A percentile compares a stretch with the other conserved stretches of the same genome.
These are phyloP conservation scores for Ceyx cyanopectus DNA, from an alignment of 2,113 vertebrate species.

Conservation along the genomic window DNA sequence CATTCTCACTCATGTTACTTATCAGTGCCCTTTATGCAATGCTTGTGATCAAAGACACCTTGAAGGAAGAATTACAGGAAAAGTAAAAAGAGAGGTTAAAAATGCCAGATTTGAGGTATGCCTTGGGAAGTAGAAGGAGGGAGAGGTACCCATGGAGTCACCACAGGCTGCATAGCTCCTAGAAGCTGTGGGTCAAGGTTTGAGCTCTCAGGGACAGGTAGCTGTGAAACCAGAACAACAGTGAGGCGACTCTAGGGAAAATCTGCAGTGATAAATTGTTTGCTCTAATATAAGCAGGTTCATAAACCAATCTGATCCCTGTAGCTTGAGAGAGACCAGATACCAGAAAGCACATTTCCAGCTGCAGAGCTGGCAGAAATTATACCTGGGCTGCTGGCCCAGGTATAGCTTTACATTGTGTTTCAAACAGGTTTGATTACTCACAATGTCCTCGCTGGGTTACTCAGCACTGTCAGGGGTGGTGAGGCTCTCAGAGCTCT, in stretches of 20 bases:
- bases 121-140: background rate
- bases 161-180: background rate
- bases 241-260: background rate
- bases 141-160: background rate
- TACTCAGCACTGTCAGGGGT: background rate
- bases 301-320: slow-evolving; percentile 67
- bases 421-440: background rate
- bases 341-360: slow-evolving; percentile 32
- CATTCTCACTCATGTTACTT: background rate
- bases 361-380: slow-evolving; percentile 48
- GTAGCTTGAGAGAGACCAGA: slow-evolving; percentile 64
- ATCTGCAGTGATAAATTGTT: slow-evolving; percentile 56
- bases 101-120: background rate
- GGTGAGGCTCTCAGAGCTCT: background rate
- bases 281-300: slow-evolving; percentile 67
- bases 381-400: slow-evolving; percentile 49
- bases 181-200: accelerated
- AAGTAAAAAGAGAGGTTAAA: background rate
- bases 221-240: background rate
- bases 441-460: accelerated
- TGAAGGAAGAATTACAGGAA: background rate
- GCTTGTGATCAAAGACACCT: background rate
- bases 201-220: background rate
- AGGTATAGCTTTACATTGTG: background rate
- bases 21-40: background rate